Base-by-base conservation (phyloP, 2,888 invertebrate genomes). In the Dromius quadrimaculatus region DNA sequence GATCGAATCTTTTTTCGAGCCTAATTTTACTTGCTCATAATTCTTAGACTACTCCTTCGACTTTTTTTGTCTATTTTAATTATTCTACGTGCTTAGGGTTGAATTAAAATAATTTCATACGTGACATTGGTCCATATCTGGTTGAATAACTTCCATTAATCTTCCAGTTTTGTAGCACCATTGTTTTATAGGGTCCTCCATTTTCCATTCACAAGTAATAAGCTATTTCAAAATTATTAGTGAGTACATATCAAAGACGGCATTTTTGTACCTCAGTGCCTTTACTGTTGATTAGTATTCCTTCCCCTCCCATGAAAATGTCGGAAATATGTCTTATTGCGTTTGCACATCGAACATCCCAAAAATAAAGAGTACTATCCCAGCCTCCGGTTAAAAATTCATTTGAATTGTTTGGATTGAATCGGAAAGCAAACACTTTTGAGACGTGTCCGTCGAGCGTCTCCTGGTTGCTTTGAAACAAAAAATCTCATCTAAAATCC, bases 361-460 rank as follows among this genome's bases (percentile, higher is more conserved):
- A 90, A 76, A 89, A 89, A 76, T 89, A 86, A 1, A 91, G 84
- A 0, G 85, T 84, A 76, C 88, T 83, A 75, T 90, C 90, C 89
- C 89, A 89, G 5, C 90, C 90, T 0, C 89, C 90, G 1, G 89
- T 88, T 73, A 90, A 82, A 71, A 91, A 78, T 80, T 90, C 90
- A 77, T 89, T 86, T 65, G 86, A 84, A 8, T 88, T 87, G 76
- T 84, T 84, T 0, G 90, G 90, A 77, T 90, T 87, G 77, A 90
- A 90, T 43, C 86, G 85, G 15, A 88, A 88, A 1, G 88, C 84
- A 75, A 88, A 90, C 74, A 90, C 86, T 77, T 89, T 83, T 4
- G 88, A 88, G 41, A 83, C 85, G 75, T 90, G 90, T 0, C 90
- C 90, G 75, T 89, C 87, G 62, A 84, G 79, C 36, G 78, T 66